A percentile compares a stretch with the other conserved stretches of the same genome.
Evolutionary conservation across 2,113 vertebrate species (phyloP).

Genomic region (Chauna torquata): DNA sequence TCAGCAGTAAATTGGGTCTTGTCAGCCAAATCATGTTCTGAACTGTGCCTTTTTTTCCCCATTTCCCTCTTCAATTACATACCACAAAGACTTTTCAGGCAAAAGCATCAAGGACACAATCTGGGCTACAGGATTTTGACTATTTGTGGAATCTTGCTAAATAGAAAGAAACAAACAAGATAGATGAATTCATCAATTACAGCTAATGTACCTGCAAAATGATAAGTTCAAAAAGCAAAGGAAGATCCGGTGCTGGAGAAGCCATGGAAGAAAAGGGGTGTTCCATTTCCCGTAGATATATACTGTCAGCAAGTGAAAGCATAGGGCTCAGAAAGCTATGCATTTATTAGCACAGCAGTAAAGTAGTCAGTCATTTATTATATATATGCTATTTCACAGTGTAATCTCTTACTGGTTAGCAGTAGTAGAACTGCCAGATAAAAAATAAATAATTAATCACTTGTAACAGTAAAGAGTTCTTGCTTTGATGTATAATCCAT

Average conservation of each 20-base stretch:
- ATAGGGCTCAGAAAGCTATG: not conserved
- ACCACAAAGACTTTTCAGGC: not conserved
- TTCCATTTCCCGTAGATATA: not conserved
- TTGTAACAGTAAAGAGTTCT: conserved; percentile 57
- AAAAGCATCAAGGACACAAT: not conserved
- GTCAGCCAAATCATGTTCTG: not conserved
- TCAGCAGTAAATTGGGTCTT: not conserved
- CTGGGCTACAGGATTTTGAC: not conserved
- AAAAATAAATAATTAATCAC: conserved; percentile 63
- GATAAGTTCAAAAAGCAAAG: not conserved
- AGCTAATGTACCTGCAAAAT: not conserved
- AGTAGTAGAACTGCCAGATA: conserved; percentile 50
- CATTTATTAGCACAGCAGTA: conserved; percentile 42
- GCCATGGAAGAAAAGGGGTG: not conserved
- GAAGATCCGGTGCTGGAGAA: not conserved
- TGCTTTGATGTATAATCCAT: conserved; percentile 70
- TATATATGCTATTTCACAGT: conserved; percentile 8
- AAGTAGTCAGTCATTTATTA: conserved; percentile 54
- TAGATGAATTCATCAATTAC: not conserved
- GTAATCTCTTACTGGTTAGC: conserved; percentile 55
- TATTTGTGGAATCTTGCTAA: not conserved
- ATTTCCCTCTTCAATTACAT: not conserved
- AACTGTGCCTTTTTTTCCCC: not conserved
- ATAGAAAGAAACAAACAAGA: not conserved
- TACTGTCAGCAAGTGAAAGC: not conserved